phyloP scores from a whole-genome alignment of 2,888 invertebrate genomes.

The Tuta absoluta region DNA sequence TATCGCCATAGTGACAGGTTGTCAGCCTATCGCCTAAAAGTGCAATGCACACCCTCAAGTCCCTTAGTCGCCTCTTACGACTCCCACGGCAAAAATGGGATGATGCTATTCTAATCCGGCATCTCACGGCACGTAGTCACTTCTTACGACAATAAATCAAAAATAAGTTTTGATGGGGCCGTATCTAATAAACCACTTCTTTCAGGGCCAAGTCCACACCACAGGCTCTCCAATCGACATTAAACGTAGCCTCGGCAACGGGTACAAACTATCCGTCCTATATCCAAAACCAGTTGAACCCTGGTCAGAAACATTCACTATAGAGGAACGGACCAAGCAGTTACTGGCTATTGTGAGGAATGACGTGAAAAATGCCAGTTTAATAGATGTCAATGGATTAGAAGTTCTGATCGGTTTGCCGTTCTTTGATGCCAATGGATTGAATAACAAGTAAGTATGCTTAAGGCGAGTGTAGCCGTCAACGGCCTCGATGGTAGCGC shows the following conservation, averaged over 20 bases:
- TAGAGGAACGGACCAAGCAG: constrained; percentile 64
- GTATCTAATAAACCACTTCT: not conserved
- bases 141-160: not conserved
- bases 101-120: too few species aligned
- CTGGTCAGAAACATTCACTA: constrained; percentile 27
- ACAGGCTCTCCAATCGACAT: constrained; percentile 80
- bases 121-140: too few species aligned
- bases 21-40: too few species aligned
- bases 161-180: too few species aligned
- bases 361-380: constrained; percentile 69
- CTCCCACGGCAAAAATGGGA: too few species aligned
- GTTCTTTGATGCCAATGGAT: constrained; percentile 74
- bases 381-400: constrained; percentile 59
- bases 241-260: constrained; percentile 79
- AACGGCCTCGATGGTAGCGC: not conserved
- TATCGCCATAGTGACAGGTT: too few species aligned
- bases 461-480: not conserved
- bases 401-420: constrained; percentile 75
- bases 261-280: constrained; percentile 76
- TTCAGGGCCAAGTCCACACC: constrained; percentile 79
- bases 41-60: too few species aligned
- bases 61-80: too few species aligned
- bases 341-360: constrained; percentile 63
- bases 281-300: constrained; percentile 50
- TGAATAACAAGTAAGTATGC: constrained; percentile 74